A percentile compares a stretch with the other conserved stretches of the same genome.
These are phyloP conservation scores for Acanthosepion pharaonis DNA, from an alignment of 2,888 invertebrate genomes.

Conservation along the genomic window DNA sequence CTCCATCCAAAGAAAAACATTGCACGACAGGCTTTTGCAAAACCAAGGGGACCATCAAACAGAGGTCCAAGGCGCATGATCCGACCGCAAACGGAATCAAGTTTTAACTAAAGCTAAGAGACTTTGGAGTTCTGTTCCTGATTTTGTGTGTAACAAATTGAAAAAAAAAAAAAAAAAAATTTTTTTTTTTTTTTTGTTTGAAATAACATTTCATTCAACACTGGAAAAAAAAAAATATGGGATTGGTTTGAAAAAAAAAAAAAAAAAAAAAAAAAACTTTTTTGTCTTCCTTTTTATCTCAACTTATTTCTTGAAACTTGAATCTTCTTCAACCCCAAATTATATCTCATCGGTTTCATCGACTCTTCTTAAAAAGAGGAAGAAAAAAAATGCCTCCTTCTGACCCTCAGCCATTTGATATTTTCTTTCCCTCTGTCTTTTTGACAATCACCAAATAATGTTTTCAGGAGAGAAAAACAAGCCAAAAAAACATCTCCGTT, in stretches of 20 bases:
- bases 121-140: neutral
- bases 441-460: too few relatives aligned
- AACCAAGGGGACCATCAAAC: constrained; percentile 95
- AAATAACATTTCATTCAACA: neutral
- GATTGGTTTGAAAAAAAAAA: neutral
- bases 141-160: neutral
- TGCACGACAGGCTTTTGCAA: constrained; percentile 81
- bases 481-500: too few relatives aligned
- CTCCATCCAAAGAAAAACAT: constrained; percentile 89
- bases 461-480: too few relatives aligned
- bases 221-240: neutral
- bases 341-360: too few relatives aligned
- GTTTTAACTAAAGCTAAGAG: neutral
- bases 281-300: neutral
- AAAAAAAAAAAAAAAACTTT: neutral
- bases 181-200: neutral
- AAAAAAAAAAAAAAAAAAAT: neutral
- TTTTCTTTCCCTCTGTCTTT: too few relatives aligned
- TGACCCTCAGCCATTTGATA: too few relatives aligned
- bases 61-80: constrained; percentile 83
- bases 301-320: neutral
- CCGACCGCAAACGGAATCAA: constrained; percentile 47
- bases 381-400: too few relatives aligned
- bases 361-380: too few relatives aligned
- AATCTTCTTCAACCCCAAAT: neutral